A percentile compares a stretch with the other conserved stretches of the same genome.
phyloP scores from a whole-genome alignment of 2,888 invertebrate species.

The Phyllotreta cruciferae region DNA sequence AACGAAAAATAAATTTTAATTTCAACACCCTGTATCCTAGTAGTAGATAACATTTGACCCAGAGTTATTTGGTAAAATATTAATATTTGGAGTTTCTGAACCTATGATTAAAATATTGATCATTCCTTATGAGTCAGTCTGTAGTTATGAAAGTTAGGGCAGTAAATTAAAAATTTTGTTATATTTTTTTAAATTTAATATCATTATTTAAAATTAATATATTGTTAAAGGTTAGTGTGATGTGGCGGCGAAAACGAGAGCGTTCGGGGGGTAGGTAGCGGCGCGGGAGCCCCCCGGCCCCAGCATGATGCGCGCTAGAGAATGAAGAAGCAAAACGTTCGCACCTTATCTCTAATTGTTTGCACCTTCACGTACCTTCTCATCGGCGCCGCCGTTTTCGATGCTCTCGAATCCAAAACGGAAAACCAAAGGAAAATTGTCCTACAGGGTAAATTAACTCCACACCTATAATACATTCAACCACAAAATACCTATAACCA shows the following conservation, averaged over 20 bases:
- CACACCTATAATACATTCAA: neutral
- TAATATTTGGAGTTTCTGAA: no score
- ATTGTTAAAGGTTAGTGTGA: constrained; percentile 45
- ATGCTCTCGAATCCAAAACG: constrained; percentile 97
- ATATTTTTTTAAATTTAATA: no score
- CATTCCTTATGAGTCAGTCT: no score
- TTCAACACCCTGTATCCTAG: no score
- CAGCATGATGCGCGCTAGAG: constrained; percentile 74
- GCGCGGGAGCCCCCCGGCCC: constrained; percentile 57
- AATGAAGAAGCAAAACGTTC: constrained; percentile 99
- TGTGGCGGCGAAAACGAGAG: constrained; percentile 53
- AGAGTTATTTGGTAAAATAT: no score
- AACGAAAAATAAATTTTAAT: no score
- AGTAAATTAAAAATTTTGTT: no score
- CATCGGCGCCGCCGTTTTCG: constrained; percentile 98
- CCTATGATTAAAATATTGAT: no score
- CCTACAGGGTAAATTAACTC: constrained; percentile 73
- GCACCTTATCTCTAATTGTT: constrained; percentile 99
- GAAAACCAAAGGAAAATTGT: constrained; percentile 90
- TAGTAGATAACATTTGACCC: no score
- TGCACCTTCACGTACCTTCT: constrained; percentile 99
- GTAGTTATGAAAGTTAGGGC: no score
- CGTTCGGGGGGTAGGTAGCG: constrained; percentile 59
- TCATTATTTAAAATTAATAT: no score
- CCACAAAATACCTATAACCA: neutral